Base-by-base conservation (phyloP, 2,113 vertebrate genomes). In the Mungos mungo region DNA sequence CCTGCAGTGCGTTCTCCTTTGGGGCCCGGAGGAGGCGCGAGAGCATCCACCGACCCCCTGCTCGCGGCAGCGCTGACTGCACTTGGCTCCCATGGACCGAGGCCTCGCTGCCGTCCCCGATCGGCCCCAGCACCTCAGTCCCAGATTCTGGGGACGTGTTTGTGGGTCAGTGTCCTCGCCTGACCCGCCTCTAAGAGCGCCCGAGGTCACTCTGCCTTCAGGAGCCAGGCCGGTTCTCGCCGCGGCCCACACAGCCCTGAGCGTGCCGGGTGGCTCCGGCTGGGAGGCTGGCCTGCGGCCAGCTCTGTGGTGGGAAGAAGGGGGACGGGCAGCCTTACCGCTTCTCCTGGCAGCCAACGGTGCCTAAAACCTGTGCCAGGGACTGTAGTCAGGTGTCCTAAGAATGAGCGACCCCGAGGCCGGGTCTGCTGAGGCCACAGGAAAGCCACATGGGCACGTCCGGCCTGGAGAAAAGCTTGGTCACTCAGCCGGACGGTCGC, bases 171-270 rank as follows among this genome's bases (percentile, higher is more conserved):
- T 23, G 60, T 77, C 60, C 54, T 88, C 88, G 45, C 69, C 33
- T 7, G 4, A 0, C 83, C 1, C 0, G 63, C 35, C 21, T 35
- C 27, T 7, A 0, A 19, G 41, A 74, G 71, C 23, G 4, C 29
- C 69, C 1, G 0, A 41, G 14, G 68, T 47, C 72, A 9, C 91
- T 45, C 33, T 52, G 66, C 66, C 33, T 1, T 1, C 0, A 23
- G 90, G 80, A 31, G 21, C 80, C 2, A 2, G 38, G 1, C 3
- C 10, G 0, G 29, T 16, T 35, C 50, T 52, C 35, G 5, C 41
- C 0, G 8, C 29, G n/a, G 50, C 3, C 0, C 31, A 4, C 5
- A 0, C 1, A 7, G 38, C 57, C 2, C 18, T 7, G 31, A 7
- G 35, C 2, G 2, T 23, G 0, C 93, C 69, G 1, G 0, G 2